These are phyloP conservation scores for Eulemur coronatus DNA, from an alignment of 2,797 vertebrate species.

Conservation along the genomic window DNA sequence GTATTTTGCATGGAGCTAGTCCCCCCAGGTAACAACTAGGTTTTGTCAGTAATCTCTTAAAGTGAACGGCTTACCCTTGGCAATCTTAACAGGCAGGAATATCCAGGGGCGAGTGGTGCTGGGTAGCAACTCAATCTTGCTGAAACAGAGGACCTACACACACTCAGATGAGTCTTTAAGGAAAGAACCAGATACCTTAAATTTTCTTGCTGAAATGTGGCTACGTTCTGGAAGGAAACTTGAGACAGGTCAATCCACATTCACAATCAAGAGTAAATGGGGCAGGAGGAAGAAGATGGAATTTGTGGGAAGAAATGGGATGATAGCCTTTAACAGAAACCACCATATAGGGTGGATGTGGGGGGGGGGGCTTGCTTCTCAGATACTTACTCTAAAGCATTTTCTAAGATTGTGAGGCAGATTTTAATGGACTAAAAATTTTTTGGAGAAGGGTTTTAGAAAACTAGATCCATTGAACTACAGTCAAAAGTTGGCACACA, in stretches of 20 bases:
- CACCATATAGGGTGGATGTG: neutral
- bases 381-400: neutral
- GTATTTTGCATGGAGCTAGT: neutral
- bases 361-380: neutral
- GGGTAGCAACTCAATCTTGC: neutral
- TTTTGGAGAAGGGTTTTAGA: neutral
- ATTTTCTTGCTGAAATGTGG: neutral
- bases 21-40: neutral
- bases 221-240: neutral
- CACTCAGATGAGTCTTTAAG: neutral
- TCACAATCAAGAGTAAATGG: neutral
- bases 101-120: neutral
- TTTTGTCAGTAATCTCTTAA: neutral
- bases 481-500: neutral
- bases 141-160: neutral
- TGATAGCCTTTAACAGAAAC: neutral
- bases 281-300: neutral
- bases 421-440: slow-evolving; percentile 33
- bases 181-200: neutral
- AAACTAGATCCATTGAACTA: neutral
- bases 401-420: slow-evolving; percentile 42
- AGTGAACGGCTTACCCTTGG: neutral
- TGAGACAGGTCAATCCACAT: neutral
- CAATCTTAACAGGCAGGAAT: neutral
- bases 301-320: neutral